Base-by-base conservation (phyloP, 2,888 invertebrate genomes). In the Eurois occulta region DNA sequence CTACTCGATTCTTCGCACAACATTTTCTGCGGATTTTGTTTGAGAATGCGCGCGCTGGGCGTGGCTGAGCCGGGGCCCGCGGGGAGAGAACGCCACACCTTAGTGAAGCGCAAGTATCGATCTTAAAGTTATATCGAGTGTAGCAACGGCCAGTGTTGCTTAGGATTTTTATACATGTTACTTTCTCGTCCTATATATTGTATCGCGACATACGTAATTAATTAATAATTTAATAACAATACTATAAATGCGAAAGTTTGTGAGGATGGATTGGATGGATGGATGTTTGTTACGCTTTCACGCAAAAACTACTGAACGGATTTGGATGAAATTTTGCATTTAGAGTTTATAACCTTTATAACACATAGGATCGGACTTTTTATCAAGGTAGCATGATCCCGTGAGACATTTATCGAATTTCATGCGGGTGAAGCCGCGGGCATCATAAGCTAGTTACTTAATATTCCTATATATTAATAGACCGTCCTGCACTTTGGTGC, bases 11-110 rank as follows among this genome's bases (percentile, higher is more conserved):
- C 93, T 92, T 91, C 91, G 90, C 92, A 92, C 94, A 93, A 92
- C 93, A 94, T 94, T 94, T 94, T 94, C 92, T 94, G 93, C 92
- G 90, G 93, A 94, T 94, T 94, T 94, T 94, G 94, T 95, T 94
- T 91, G 93, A 94, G 93, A 95, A 94, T 95, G 95, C 95, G 95
- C 95, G 92, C 94, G 93, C 93, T 95, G 95, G 95, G 95, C 95
- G 95, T 95, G 95, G 95, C 93, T 91, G 83, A 87, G 87, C 88
- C 91, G 94, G 88, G 94, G 95, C 94, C 94, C 92, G 94, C 92
- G 94, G 95, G 95, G 95, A 94, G 94, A 91, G 89, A 91, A 86
- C 89, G 88, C 89, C 91, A 90, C 91, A 90, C 90, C 89, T 91
- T 93, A 93, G 92, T 93, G 94, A 93, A 87, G 93, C 88, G 90